Conservation (phyloP, 2,797 vertebrate genomes). For the Borostomias antarcticus region DNA sequence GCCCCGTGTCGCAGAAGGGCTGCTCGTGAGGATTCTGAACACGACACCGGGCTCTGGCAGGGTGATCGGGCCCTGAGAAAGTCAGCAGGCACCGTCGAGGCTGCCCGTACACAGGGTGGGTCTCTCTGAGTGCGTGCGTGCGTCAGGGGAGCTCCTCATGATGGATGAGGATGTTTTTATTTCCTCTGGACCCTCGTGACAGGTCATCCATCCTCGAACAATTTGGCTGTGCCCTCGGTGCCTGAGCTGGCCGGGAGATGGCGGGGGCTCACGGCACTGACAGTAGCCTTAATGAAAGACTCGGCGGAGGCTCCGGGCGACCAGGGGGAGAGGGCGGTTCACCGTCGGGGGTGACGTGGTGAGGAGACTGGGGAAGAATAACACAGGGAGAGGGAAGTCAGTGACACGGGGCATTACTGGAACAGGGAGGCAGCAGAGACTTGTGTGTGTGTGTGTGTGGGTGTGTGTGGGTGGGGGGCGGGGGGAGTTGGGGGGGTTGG, state of each 20-base stretch:
- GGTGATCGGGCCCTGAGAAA: slow-evolving; percentile 42
- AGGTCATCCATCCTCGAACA: slow-evolving; percentile 82
- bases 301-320: slow-evolving; percentile 57
- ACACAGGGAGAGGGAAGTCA: slow-evolving; percentile 38
- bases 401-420: slow-evolving; percentile 3
- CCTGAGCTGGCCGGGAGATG: slow-evolving; percentile 62
- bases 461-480: too few relatives aligned
- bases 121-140: not conserved
- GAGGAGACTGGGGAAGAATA: slow-evolving; percentile 64
- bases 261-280: slow-evolving; percentile 60
- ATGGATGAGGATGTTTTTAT: slow-evolving; percentile 81
- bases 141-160: slow-evolving; percentile 56
- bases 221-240: slow-evolving; percentile 73
- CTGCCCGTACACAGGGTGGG: not conserved
- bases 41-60: slow-evolving; percentile 37
- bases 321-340: slow-evolving; percentile 40
- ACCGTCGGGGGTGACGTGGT: slow-evolving; percentile 52
- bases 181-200: slow-evolving; percentile 72
- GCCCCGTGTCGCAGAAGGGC: slow-evolving; percentile 16
- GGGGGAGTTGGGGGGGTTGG: too few relatives aligned
- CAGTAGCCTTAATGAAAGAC: slow-evolving; percentile 78
- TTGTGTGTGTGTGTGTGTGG: too few relatives aligned
- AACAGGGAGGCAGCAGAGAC: slow-evolving; percentile 24
- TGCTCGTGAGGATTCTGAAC: slow-evolving; percentile 43
- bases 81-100: slow-evolving; percentile 42